Conservation (phyloP, 2,888 invertebrate species). For the Polyommatus iphigenia region DNA sequence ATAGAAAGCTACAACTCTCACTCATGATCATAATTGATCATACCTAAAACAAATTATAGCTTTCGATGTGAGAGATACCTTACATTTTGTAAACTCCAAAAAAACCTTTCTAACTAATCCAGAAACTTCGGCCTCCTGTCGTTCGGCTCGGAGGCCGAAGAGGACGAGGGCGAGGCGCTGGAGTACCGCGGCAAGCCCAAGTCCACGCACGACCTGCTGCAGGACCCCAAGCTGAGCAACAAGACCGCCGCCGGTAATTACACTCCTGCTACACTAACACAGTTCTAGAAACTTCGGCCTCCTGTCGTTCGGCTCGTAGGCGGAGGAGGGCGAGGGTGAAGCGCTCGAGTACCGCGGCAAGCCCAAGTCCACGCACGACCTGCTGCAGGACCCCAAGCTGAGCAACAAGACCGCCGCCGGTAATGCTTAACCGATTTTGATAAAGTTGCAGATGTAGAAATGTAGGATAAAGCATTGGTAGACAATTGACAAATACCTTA, state of each 20-base stretch:
- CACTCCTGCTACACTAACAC: not conserved
- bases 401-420: conserved; percentile 85
- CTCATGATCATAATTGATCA: no score
- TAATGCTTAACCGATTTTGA: conserved; percentile 36
- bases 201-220: conserved; percentile 94
- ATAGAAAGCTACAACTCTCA: no score
- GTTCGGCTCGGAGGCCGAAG: conserved; percentile 98
- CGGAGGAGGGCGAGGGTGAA: conserved; percentile 97
- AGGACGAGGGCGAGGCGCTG: conserved; percentile 93
- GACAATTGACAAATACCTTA: no score
- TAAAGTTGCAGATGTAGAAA: no score
- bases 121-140: conserved; percentile 97
- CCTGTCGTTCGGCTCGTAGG: conserved; percentile 97
- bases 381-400: conserved; percentile 93
- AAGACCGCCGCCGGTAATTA: conserved; percentile 78
- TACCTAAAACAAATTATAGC: no score
- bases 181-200: conserved; percentile 90
- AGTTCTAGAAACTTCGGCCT: conserved; percentile 92
- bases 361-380: conserved; percentile 97
- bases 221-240: conserved; percentile 94
- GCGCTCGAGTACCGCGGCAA: conserved; percentile 86
- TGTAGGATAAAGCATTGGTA: no score
- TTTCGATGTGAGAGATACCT: no score
- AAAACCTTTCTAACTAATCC: not conserved
- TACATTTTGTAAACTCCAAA: no score